Percentiles rank a stretch among this genome's conserved stretches.
Evolutionary conservation across 2,797 vertebrate genomes (phyloP).

Genomic region (Cryptoblepharus egeriae): DNA sequence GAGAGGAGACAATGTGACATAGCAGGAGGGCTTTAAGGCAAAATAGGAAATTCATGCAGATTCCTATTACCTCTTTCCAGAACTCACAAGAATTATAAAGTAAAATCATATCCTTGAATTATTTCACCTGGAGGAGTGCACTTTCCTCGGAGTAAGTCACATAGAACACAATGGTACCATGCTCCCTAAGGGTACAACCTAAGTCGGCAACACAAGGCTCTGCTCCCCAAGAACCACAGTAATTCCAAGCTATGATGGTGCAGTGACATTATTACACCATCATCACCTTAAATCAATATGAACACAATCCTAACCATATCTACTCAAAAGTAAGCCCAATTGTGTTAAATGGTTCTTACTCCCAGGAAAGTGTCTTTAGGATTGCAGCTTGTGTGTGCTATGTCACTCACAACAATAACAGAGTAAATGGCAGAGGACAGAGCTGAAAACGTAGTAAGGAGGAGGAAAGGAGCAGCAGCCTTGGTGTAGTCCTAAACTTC

Average conservation of each 20-base stretch:
- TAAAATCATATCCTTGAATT: neutral
- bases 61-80: slow-evolving; percentile 13
- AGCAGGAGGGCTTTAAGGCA: slow-evolving; percentile 2
- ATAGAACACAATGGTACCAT: too few species aligned
- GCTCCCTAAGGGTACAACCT: too few species aligned
- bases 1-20: neutral
- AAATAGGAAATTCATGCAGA: neutral
- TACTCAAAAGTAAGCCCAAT: too few species aligned
- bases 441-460: neutral
- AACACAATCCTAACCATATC: too few species aligned
- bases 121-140: neutral
- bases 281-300: neutral
- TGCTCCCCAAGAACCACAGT: neutral
- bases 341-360: too few species aligned
- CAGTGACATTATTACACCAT: neutral
- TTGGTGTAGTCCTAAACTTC: too few species aligned
- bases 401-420: neutral
- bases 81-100: slow-evolving; percentile 4
- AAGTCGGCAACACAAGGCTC: neutral
- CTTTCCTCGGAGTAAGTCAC: too few species aligned
- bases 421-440: neutral
- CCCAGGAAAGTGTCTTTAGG: too few species aligned
- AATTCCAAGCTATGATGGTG: neutral
- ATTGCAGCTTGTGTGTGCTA: too few species aligned
- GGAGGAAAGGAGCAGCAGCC: neutral